Base-by-base conservation (phyloP, 2,113 vertebrate genomes). In the Herpailurus yagouaroundi region DNA sequence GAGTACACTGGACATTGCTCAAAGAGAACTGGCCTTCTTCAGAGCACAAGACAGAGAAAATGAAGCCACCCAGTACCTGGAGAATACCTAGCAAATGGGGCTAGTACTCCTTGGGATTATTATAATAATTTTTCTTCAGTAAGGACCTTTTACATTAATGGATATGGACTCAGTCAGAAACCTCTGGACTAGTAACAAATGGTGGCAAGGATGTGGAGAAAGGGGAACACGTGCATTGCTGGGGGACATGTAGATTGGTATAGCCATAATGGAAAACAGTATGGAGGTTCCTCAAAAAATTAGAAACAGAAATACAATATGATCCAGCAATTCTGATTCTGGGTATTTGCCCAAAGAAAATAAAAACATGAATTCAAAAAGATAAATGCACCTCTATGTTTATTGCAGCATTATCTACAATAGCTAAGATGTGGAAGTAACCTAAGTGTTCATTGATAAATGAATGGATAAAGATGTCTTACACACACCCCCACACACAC, bases 21-120 rank as follows among this genome's bases (percentile, higher is more conserved):
- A 91, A 93, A n/a, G 52, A 84, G 36, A 96, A 16, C 5, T 87
- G 50, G 73, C 3, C 66, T 88, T 91, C 60, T 93, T 89, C 66
- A 31, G 15, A 76, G 45, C 21, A 77, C 4, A 89, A 45, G 13
- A 57, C 45, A 94, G 9, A 86, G 15, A 21, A 90, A 97, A 95
- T 55, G 33, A 92, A 81, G 12, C 29, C 33, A 90, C 50, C 29
- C 31, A 80, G 19, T 81, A 38, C 57, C 29, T 52, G 83, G 13
- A 80, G 11, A 95, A 94, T 16, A 84, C 18, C 12, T 93, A 92
- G 73, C 63, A 90, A 94, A 91, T 4, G 5, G 13, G 13, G 1
- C 18, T 60, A 45, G 31, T 33, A 73, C 4, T 63, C 36, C 91
- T 85, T 74, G 38, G 1, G 81, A 88, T 64, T 64, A 73, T 38